These are phyloP conservation scores for Drosophila setosimentum DNA, from an alignment of 2,888 invertebrate species.

Conservation along the genomic window DNA sequence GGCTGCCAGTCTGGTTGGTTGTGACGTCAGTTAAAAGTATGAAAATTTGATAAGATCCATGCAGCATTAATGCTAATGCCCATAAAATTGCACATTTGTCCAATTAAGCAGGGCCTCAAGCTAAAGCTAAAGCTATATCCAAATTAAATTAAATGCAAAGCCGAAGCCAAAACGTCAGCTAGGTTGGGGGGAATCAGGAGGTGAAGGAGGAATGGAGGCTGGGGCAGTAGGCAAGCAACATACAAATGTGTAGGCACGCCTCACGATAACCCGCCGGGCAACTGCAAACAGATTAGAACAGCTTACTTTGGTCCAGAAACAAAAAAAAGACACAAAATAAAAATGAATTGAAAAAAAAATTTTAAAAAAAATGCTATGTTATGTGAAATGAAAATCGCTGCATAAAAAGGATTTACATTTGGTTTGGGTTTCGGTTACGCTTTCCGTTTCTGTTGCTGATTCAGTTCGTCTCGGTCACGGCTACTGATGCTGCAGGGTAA, in stretches of 20 bases:
- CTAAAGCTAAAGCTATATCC: conserved; percentile 55
- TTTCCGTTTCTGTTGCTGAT: conserved; percentile 36
- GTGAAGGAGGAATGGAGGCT: neutral
- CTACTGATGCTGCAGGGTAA: conserved; percentile 77
- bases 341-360: conserved; percentile 28
- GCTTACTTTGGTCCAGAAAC: conserved; percentile 57
- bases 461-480: conserved; percentile 42
- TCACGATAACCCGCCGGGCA: conserved; percentile 38
- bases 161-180: conserved; percentile 16
- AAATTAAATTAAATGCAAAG: conserved; percentile 56
- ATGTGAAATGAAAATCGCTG: conserved; percentile 52
- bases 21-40: conserved; percentile 60
- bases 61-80: conserved; percentile 26
- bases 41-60: conserved; percentile 39
- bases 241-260: conserved; percentile 14
- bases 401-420: conserved; percentile 68
- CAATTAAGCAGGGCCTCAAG: conserved; percentile 53
- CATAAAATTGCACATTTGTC: conserved; percentile 19
- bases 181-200: neutral
- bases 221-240: neutral
- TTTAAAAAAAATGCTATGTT: conserved; percentile 17
- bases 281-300: conserved; percentile 74
- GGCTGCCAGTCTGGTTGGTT: conserved; percentile 37
- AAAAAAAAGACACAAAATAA: conserved; percentile 20
- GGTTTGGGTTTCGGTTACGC: conserved; percentile 40